A percentile compares a stretch with the other conserved stretches of the same genome.
These are phyloP conservation scores for Coracias cyanogaster DNA, from an alignment of 2,797 vertebrate genomes.

Conservation along the genomic window DNA sequence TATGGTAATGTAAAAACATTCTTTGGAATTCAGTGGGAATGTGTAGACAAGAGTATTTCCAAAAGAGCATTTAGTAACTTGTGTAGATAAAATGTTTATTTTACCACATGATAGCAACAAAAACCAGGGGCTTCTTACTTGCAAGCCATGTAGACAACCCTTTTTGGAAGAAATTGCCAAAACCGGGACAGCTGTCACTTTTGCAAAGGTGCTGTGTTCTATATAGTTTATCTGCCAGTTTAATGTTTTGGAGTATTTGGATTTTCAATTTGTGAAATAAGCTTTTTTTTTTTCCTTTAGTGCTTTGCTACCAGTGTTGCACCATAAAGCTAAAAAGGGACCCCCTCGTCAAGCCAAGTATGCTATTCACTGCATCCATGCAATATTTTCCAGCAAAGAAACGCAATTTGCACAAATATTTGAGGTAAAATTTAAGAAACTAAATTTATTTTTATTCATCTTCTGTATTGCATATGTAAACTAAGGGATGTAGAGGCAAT, in stretches of 20 bases:
- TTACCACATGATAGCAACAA: not conserved
- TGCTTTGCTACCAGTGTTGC: constrained; percentile 94
- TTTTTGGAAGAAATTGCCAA: not conserved
- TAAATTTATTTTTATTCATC: not conserved
- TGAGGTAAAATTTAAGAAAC: constrained; percentile 84
- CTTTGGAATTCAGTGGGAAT: not conserved
- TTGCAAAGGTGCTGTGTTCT: not conserved
- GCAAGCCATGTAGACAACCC: not conserved
- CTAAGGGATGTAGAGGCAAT: not conserved
- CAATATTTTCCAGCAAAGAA: constrained; percentile 98
- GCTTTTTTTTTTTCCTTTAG: constrained; percentile 69
- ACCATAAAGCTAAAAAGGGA: constrained; percentile 97
- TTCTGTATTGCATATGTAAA: not conserved
- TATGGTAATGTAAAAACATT: not conserved
- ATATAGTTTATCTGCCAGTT: not conserved
- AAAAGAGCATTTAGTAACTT: not conserved
- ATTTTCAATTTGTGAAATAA: not conserved
- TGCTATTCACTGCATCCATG: constrained; percentile 96
- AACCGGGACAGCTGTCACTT: not conserved
- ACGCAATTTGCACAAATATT: constrained; percentile 99
- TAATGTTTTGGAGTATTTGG: not conserved
- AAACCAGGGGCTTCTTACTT: accelerated
- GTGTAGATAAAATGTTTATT: not conserved
- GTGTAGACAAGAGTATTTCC: not conserved
- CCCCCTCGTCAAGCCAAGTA: constrained; percentile 97